Conservation (phyloP, 2,113 vertebrate genomes). For the Rhinoderma darwinii region DNA sequence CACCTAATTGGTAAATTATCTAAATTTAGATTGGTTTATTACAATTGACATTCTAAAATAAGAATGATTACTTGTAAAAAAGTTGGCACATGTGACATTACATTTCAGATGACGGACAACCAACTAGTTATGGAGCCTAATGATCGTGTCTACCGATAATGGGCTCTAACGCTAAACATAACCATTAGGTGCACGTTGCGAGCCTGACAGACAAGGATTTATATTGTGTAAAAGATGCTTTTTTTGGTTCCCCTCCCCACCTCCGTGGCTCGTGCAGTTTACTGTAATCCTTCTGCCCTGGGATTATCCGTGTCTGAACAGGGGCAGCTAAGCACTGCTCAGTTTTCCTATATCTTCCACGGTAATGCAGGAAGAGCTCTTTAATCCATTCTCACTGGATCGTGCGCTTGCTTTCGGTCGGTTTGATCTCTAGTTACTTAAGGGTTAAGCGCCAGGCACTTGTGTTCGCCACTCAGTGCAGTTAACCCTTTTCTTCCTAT, state of each 20-base stretch:
- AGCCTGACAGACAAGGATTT: slow-evolving; percentile 62
- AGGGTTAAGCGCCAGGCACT: background rate
- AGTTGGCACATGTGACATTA: no score
- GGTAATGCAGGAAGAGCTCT: slow-evolving; percentile 59
- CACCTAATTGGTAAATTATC: background rate
- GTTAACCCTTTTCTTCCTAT: background rate
- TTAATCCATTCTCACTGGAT: slow-evolving; percentile 62
- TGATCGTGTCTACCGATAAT: background rate
- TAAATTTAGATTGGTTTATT: background rate
- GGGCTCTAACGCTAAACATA: background rate
- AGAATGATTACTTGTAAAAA: no score
- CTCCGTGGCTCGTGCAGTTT: slow-evolving; percentile 63
- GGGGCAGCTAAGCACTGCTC: slow-evolving; percentile 56
- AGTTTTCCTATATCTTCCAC: slow-evolving; percentile 62
- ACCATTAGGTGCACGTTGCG: slow-evolving; percentile 65
- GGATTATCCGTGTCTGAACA: slow-evolving; percentile 68
- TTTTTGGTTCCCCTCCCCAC: slow-evolving; percentile 30
- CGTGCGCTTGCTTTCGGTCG: background rate
- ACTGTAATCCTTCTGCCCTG: slow-evolving; percentile 71
- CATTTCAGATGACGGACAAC: background rate
- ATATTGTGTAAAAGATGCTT: slow-evolving; percentile 58
- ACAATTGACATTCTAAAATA: background rate
- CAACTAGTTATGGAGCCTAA: background rate
- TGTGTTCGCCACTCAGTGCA: background rate
- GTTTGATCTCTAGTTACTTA: slow-evolving; percentile 1